phyloP scores from a whole-genome alignment of 2,797 vertebrate species.

The Netta rufina region DNA sequence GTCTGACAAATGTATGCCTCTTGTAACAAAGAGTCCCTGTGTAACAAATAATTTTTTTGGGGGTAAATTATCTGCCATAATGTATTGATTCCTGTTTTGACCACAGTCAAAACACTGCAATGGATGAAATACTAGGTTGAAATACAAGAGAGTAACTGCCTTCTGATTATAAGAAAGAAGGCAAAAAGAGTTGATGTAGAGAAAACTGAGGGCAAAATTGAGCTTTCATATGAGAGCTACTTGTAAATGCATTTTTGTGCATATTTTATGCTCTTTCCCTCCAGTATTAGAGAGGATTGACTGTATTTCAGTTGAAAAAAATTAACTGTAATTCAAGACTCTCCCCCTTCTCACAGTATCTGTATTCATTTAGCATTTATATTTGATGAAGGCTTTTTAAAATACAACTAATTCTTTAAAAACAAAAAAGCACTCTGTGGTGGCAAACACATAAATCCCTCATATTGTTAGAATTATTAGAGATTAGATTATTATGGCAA shows the following conservation, averaged over 20 bases:
- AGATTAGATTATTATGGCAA: conserved; percentile 44
- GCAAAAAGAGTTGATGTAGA: neutral
- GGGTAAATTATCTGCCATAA: neutral
- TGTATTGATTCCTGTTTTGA: neutral
- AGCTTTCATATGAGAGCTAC: neutral
- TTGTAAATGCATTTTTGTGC: neutral
- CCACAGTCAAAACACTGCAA: neutral
- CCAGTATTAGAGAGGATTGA: neutral
- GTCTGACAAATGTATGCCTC: neutral
- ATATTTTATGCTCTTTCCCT: neutral
- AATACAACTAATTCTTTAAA: neutral
- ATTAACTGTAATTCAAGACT: neutral
- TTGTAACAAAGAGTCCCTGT: neutral
- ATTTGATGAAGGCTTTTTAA: neutral
- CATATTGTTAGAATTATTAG: conserved; percentile 15
- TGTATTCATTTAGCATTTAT: neutral
- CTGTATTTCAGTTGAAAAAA: neutral
- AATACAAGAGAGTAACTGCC: neutral
- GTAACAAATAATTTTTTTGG: neutral
- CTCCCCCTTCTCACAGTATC: neutral
- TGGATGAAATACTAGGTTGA: neutral
- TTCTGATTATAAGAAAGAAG: neutral
- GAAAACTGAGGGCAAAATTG: neutral
- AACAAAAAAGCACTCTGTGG: neutral
- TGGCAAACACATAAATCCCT: conserved; percentile 23